phyloP scores from a whole-genome alignment of 1,140 invertebrate species.

The Drosophila rhopaloa region DNA sequence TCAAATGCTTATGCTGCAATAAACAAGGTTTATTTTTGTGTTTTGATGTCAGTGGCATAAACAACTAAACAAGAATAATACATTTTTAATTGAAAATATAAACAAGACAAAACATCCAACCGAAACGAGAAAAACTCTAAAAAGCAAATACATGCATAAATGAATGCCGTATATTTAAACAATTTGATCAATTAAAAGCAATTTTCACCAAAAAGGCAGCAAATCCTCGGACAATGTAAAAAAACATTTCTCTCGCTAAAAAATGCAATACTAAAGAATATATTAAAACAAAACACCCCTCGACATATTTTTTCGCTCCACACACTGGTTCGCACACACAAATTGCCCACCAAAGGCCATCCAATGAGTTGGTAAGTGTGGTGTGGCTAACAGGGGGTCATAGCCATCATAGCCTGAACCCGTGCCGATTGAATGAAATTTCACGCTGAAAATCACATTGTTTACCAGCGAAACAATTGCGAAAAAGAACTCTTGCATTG shows the following conservation, averaged over 20 bases:
- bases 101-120: constrained; percentile 4
- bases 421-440: constrained; percentile 74
- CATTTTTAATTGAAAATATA: constrained; percentile 18
- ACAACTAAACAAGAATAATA: constrained; percentile 23
- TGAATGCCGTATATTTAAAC: constrained; percentile 59
- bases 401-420: constrained; percentile 21
- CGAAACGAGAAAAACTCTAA: constrained; percentile 6
- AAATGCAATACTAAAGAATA: constrained; percentile 19
- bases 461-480: constrained; percentile 69
- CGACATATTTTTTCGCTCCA: constrained; percentile 47
- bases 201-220: constrained; percentile 43
- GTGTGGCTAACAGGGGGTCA: constrained; percentile 1
- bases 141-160: constrained; percentile 18
- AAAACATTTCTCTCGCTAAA: constrained; percentile 21
- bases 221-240: constrained; percentile 30
- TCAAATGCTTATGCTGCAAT: not conserved
- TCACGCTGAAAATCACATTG: constrained; percentile 80
- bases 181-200: constrained; percentile 77
- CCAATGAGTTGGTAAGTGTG: constrained; percentile 28
- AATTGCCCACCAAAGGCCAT: constrained; percentile 53
- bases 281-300: constrained; percentile 20
- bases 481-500: constrained; percentile 16
- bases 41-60: constrained; percentile 22
- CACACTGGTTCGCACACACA: constrained; percentile 36
- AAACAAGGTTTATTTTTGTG: not conserved